Percentiles rank a stretch among this genome's conserved stretches.
Evolutionary conservation across 2,797 vertebrate species (phyloP).

Genomic region (Cyclura pinguis): DNA sequence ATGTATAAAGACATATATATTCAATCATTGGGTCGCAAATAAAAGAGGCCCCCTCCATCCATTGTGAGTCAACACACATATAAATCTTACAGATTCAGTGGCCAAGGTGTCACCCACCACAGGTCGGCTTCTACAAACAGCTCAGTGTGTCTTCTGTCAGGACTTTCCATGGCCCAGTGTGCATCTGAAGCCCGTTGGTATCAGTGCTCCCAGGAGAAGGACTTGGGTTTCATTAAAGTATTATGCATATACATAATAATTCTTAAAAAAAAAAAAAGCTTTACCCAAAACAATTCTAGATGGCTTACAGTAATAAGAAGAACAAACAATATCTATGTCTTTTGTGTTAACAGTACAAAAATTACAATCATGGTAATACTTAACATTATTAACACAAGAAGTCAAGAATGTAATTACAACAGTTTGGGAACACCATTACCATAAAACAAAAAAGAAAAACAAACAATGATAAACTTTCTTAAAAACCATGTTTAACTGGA

Average conservation of each 20-base stretch:
- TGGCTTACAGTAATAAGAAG: background rate
- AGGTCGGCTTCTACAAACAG: background rate
- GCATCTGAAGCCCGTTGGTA: background rate
- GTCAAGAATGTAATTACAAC: background rate
- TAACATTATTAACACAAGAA: background rate
- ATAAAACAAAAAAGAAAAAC: background rate
- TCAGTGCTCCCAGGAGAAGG: background rate
- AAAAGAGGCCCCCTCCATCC: no score
- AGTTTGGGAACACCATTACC: no score
- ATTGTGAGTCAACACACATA: no score
- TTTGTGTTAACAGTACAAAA: background rate
- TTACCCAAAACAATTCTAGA: background rate
- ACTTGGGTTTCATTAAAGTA: background rate
- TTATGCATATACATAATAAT: background rate
- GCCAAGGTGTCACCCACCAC: no score
- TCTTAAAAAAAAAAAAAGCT: background rate
- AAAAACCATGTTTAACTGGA: background rate
- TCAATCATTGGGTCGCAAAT: no score
- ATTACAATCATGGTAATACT: background rate
- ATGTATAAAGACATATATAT: no score
- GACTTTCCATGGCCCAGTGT: background rate
- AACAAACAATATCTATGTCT: background rate
- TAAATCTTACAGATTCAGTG: no score
- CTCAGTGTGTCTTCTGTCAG: background rate
- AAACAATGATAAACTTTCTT: background rate